Percentiles rank a stretch among this genome's conserved stretches.
These are phyloP conservation scores for Dasyornis broadbenti DNA, from an alignment of 2,113 vertebrate species.

Conservation along the genomic window DNA sequence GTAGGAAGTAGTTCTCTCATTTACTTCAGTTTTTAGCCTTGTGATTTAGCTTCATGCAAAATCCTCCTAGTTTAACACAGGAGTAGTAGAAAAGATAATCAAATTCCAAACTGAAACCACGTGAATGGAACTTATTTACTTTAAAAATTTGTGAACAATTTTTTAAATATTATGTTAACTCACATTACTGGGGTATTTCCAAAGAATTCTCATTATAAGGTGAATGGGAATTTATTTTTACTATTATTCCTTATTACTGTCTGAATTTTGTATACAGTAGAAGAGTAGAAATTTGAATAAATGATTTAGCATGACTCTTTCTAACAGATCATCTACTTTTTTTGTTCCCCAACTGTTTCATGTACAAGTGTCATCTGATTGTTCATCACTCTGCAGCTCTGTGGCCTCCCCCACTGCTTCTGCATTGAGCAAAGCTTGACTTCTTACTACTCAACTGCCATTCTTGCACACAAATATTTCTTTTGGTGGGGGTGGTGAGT, in stretches of 20 bases:
- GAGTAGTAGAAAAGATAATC: not conserved
- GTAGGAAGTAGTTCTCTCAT: not conserved
- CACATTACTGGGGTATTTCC: not conserved
- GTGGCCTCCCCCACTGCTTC: not conserved
- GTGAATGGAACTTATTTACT: not conserved
- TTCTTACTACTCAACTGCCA: not conserved
- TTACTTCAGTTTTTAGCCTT: not conserved
- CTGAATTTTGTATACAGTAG: not conserved
- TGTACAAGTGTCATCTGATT: not conserved
- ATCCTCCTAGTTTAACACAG: not conserved
- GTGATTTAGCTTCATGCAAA: not conserved
- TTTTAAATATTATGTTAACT: not conserved
- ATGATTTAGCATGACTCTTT: not conserved
- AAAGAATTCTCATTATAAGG: not conserved
- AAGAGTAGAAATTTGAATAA: not conserved
- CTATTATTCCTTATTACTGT: not conserved
- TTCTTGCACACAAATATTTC: not conserved
- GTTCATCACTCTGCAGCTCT: not conserved
- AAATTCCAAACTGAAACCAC: not conserved
- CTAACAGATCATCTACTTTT: not conserved
- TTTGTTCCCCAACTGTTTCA: not conserved
- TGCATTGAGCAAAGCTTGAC: not conserved
- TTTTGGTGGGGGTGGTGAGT: not conserved
- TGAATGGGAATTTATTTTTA: not conserved
- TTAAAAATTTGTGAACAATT: rapidly evolving